These are phyloP conservation scores for Lepilemur ruficaudatus DNA, from an alignment of 2,797 vertebrate genomes.

Conservation along the genomic window DNA sequence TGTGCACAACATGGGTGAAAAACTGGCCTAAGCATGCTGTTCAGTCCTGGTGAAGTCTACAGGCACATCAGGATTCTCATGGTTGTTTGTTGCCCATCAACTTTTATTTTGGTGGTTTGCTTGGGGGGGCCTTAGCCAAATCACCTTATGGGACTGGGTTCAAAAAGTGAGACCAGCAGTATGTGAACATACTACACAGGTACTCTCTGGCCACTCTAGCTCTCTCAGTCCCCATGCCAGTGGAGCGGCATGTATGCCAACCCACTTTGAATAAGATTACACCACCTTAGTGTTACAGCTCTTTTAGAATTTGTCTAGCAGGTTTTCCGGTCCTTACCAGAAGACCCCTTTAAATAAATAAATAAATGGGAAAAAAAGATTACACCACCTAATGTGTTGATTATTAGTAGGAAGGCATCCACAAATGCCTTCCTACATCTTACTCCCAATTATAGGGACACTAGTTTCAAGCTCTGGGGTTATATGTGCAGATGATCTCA, in stretches of 20 bases:
- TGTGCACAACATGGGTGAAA: not conserved
- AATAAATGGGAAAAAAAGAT: too few species aligned
- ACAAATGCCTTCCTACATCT: not conserved
- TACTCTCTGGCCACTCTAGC: fast-evolving
- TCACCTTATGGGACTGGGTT: not conserved
- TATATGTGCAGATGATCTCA: not conserved
- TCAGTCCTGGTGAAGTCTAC: not conserved
- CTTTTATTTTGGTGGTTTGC: not conserved
- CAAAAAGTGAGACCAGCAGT: not conserved
- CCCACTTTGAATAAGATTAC: not conserved
- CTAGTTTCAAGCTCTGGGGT: not conserved
- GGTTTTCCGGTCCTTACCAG: too few species aligned
- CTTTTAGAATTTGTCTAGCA: too few species aligned
- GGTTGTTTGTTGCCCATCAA: not conserved
- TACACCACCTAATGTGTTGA: not conserved
- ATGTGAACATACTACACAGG: not conserved
- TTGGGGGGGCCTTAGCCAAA: not conserved
- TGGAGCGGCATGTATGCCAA: not conserved
- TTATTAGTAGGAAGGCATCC: not conserved
- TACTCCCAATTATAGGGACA: not conserved
- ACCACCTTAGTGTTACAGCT: not conserved
- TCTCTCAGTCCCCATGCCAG: not conserved
- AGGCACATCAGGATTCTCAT: not conserved
- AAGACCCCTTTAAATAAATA: too few species aligned
- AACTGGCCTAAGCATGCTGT: not conserved